phyloP scores from a whole-genome alignment of 2,113 vertebrate genomes.

The Lathamus discolor region DNA sequence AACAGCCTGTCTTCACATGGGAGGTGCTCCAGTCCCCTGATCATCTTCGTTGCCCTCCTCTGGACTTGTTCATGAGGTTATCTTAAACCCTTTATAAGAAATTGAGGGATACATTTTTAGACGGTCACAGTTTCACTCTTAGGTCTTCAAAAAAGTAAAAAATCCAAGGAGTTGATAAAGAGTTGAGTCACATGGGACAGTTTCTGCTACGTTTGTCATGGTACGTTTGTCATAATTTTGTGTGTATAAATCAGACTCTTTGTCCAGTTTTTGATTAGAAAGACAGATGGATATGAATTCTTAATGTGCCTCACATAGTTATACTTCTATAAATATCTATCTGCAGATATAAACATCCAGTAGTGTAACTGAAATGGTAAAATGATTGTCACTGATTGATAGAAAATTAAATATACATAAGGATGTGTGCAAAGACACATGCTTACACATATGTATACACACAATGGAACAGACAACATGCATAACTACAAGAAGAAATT shows the following conservation, averaged over 20 bases:
- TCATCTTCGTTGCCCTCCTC: no score
- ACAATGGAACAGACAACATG: not conserved
- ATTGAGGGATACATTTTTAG: not conserved
- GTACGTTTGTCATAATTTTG: not conserved
- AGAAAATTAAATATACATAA: not conserved
- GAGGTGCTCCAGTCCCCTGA: no score
- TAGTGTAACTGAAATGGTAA: not conserved
- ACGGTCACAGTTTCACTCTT: not conserved
- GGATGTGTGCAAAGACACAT: not conserved
- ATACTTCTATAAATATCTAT: not conserved
- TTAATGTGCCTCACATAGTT: not conserved
- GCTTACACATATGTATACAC: not conserved
- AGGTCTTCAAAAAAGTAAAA: not conserved
- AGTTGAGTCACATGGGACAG: not conserved
- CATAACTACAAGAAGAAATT: not conserved
- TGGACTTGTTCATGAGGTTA: not conserved
- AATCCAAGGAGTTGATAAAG: not conserved
- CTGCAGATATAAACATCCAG: not conserved
- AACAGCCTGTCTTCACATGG: no score
- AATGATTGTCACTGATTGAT: not conserved
- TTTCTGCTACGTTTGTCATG: not conserved
- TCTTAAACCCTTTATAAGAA: not conserved
- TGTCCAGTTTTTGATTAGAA: not conserved
- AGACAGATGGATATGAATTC: not conserved
- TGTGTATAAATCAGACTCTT: not conserved